Evolutionary conservation across 2,888 invertebrate genomes (phyloP).

Genomic region (Dryococelus australis): DNA sequence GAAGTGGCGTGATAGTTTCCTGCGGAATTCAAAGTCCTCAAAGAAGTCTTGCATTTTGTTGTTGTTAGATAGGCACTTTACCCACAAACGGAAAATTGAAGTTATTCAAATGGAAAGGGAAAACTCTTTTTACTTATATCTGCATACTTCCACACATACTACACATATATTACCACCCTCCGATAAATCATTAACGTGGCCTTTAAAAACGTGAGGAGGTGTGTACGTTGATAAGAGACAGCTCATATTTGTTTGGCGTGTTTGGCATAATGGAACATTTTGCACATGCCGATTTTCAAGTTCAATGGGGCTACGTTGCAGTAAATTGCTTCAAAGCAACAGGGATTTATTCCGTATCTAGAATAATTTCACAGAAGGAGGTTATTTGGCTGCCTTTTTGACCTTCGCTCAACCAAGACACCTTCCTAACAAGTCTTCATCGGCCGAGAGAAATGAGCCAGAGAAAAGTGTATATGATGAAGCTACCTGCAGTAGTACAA

Average conservation of each 20-base stretch:
- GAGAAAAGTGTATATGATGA: no score
- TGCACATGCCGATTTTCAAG: slow-evolving; percentile 50
- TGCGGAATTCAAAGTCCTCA: slow-evolving; percentile 42
- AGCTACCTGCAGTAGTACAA: no score
- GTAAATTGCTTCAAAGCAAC: slow-evolving; percentile 46
- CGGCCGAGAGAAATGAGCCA: no score
- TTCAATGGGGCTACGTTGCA: slow-evolving; percentile 44
- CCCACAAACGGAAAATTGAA: slow-evolving; percentile 49
- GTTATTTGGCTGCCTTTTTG: background rate
- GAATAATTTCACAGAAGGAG: background rate
- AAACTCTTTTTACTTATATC: no score
- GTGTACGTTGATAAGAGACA: slow-evolving; percentile 7
- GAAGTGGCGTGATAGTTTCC: slow-evolving; percentile 50
- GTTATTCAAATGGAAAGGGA: slow-evolving; percentile 46
- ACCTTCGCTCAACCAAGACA: background rate
- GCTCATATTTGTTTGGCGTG: slow-evolving; percentile 13
- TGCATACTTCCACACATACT: slow-evolving; percentile 41
- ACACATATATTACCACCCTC: slow-evolving; percentile 17
- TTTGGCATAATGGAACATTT: slow-evolving; percentile 49
- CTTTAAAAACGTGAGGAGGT: slow-evolving; percentile 34
- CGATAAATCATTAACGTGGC: slow-evolving; percentile 17
- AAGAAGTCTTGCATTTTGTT: slow-evolving; percentile 44
- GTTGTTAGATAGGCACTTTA: slow-evolving; percentile 49
- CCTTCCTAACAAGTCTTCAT: background rate
- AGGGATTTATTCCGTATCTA: slow-evolving; percentile 25